phyloP scores from a whole-genome alignment of 2,113 vertebrate genomes.

The Dendrocopos noguchii region DNA sequence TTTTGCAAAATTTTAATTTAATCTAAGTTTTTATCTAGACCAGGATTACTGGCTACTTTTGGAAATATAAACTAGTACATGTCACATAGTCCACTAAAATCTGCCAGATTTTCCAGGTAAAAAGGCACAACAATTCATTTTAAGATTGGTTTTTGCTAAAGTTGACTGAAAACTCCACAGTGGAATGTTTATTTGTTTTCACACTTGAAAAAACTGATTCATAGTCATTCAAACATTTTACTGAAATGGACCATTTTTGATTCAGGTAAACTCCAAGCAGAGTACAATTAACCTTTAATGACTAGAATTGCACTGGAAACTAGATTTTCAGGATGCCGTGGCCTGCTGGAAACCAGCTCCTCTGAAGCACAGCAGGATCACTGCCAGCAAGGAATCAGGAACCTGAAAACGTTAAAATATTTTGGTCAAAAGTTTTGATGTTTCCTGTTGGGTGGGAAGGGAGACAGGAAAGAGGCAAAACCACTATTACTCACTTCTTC shows the following conservation, averaged over 20 bases:
- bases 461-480: not conserved
- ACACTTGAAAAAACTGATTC: conserved; percentile 44
- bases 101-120: conserved; percentile 60
- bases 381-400: not conserved
- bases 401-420: not conserved
- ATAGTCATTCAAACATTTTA: conserved; percentile 29
- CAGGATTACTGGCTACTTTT: conserved; percentile 11
- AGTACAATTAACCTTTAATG: not conserved
- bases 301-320: not conserved
- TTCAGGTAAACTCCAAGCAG: conserved; percentile 1
- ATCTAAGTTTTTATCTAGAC: conserved; percentile 42
- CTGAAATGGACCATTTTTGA: conserved; percentile 8
- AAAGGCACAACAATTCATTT: conserved; percentile 68
- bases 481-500: not conserved
- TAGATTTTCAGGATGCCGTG: not conserved
- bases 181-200: conserved; percentile 35
- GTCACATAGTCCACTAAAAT: conserved; percentile 45
- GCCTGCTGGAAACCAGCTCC: not conserved
- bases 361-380: not conserved
- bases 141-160: conserved; percentile 16
- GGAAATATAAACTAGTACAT: conserved; percentile 36
- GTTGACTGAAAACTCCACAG: not conserved
- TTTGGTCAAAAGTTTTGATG: not conserved
- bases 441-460: not conserved
- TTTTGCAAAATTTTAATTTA: conserved; percentile 14